Conservation (phyloP, 2,113 vertebrate species). For the Zapus hudsonius region DNA sequence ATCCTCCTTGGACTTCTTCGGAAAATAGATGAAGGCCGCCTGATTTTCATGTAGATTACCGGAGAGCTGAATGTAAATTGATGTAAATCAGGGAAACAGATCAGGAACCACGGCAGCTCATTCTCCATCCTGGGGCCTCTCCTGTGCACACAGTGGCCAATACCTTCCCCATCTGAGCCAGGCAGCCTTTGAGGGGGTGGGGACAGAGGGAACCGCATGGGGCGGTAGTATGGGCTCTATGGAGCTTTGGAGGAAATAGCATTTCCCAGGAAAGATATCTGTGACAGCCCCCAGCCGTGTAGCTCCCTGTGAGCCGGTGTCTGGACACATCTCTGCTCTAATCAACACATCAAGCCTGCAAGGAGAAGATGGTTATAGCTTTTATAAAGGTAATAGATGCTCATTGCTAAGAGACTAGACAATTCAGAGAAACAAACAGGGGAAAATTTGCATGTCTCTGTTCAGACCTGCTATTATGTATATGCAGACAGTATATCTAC, state of each 20-base stretch:
- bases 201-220: neutral
- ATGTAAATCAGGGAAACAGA: slow-evolving; percentile 76
- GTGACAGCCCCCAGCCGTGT: neutral
- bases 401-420: neutral
- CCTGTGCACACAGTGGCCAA: neutral
- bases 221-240: neutral
- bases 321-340: neutral
- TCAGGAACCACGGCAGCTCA: slow-evolving; percentile 68
- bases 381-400: slow-evolving; percentile 5
- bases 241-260: slow-evolving; percentile 19
- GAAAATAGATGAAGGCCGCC: neutral
- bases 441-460: neutral
- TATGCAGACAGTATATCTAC: neutral
- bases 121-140: slow-evolving; percentile 43
- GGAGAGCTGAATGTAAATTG: slow-evolving; percentile 77
- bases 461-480: neutral
- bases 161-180: slow-evolving; percentile 35
- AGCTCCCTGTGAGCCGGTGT: fast-evolving
- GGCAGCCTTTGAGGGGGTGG: neutral
- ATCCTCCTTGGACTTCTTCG: slow-evolving; percentile 8
- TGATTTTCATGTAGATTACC: slow-evolving; percentile 77
- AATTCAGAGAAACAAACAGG: neutral
- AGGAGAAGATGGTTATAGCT: neutral
- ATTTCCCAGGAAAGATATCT: slow-evolving; percentile 39
- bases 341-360: neutral